phyloP scores from a whole-genome alignment of 1,140 invertebrate genomes.

The Drosophila gunungcola region DNA sequence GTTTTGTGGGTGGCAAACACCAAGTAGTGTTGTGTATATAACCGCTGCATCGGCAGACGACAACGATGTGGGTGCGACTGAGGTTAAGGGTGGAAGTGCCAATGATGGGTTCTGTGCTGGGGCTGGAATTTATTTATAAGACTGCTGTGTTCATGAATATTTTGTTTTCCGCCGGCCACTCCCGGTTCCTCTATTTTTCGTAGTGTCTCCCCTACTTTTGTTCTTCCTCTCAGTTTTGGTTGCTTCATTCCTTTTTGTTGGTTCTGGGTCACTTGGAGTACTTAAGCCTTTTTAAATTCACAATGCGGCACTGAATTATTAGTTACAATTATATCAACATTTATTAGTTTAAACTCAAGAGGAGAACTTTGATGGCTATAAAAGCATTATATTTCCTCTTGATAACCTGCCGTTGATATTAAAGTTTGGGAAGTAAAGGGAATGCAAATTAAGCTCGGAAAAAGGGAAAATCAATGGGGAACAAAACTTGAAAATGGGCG shows the following conservation, averaged over 20 bases:
- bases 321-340: background rate
- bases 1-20: slow-evolving; percentile 4
- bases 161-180: slow-evolving; percentile 64
- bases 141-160: slow-evolving; percentile 64
- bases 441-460: no score
- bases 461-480: background rate
- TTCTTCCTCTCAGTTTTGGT: background rate
- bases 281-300: slow-evolving; percentile 1
- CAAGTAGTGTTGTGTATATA: background rate
- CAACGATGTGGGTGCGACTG: slow-evolving; percentile 16
- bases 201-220: background rate
- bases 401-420: no score
- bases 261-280: background rate
- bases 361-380: no score
- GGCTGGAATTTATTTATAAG: slow-evolving; percentile 69
- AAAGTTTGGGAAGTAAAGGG: no score
- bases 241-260: background rate
- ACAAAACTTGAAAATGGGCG: background rate
- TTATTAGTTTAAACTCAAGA: background rate
- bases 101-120: slow-evolving; percentile 27
- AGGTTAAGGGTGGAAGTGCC: slow-evolving; percentile 12
- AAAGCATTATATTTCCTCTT: no score
- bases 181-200: background rate
- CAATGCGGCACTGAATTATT: background rate
- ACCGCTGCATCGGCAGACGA: slow-evolving; percentile 47